Evolutionary conservation across 1,140 invertebrate species (phyloP).

Genomic region (Archegozetes longisetosus): DNA sequence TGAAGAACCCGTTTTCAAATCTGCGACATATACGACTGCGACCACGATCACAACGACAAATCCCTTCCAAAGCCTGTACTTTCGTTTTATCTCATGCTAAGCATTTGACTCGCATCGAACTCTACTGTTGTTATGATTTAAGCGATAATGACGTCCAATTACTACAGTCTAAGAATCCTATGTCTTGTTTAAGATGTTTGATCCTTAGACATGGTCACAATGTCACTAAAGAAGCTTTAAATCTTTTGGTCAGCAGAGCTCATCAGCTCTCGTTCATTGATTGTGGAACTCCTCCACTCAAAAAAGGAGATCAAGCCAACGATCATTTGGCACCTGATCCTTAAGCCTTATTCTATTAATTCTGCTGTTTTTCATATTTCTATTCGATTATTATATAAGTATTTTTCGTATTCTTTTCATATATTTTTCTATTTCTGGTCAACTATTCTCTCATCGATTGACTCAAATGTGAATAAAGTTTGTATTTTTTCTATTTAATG

Average conservation of each 20-base stretch:
- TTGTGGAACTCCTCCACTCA: conserved; percentile 10
- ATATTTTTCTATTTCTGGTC: too few species aligned
- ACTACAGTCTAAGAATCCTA: conserved; percentile 18
- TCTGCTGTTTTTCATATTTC: too few species aligned
- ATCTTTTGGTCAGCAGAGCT: not conserved
- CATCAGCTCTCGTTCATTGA: conserved; percentile 13
- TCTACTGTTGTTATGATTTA: conserved; percentile 21
- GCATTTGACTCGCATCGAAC: conserved; percentile 18
- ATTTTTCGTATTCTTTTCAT: too few species aligned
- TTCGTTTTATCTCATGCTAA: conserved; percentile 16
- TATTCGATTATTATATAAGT: too few species aligned
- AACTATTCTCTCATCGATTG: too few species aligned
- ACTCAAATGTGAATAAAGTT: too few species aligned
- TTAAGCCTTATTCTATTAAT: too few species aligned
- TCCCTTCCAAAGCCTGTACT: conserved; percentile 15
- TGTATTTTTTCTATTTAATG: too few species aligned
- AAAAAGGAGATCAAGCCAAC: conserved; percentile 4
- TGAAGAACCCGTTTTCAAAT: conserved; percentile 18
- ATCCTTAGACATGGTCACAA: conserved; percentile 22
- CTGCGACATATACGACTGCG: conserved; percentile 19
- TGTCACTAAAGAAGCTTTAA: conserved; percentile 1
- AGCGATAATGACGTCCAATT: conserved; percentile 15
- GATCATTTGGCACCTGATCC: too few species aligned
- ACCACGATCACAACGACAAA: conserved; percentile 17
- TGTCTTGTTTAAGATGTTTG: conserved; percentile 15